Base-by-base conservation (phyloP, 53 echinoderm and acorn worm species). In the Paracentrotus lividus region DNA sequence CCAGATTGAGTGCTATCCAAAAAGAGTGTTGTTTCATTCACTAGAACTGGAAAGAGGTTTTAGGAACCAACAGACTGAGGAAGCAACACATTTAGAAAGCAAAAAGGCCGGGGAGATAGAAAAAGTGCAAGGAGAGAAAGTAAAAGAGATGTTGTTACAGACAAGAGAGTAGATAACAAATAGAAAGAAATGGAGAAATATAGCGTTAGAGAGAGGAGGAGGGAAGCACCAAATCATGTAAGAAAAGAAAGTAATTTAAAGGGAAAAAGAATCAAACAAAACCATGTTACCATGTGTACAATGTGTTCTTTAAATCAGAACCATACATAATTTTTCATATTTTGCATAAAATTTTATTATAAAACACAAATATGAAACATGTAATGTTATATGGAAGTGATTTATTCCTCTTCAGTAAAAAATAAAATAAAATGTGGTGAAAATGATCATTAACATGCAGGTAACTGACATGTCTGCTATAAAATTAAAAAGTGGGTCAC, bases 391-490 rank as follows among this genome's bases (percentile, higher is more conserved):
- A n/a, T n/a, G n/a, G n/a, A n/a, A n/a, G n/a, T n/a, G n/a, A n/a
- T n/a, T n/a, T n/a, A n/a, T n/a, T 27, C 29, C 8, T 29, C 31
- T 29, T 29, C 31, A 29, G 29, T 31, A 64, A 7, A 8, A 64
- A 6, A 64, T 6, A 8, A 8, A 64, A n/a, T n/a, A n/a, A n/a
- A n/a, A n/a, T n/a, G n/a, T n/a, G n/a, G 7, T 31, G 64, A 8
- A 26, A 64, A 27, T 32, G 2, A 24, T 67, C 32, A 67, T 33
- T 67, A 67, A 29, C 5, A 10, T 67, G 13, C 29, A 67, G 33
- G 67, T 67, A 67, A 29, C 16, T 67, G 67, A 67, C 33, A 7
- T 67, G 67, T 67, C 67, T 67, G 67, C 67, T 67, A 67, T 7
- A 29, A 67, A 67, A 67, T 67, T 5, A 31, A 67, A 67, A 31